Evolutionary conservation across 2,888 invertebrate genomes (phyloP), one percentile per base, ranked within the genome.

Genomic region (Rhamnusium bicolor): DNA sequence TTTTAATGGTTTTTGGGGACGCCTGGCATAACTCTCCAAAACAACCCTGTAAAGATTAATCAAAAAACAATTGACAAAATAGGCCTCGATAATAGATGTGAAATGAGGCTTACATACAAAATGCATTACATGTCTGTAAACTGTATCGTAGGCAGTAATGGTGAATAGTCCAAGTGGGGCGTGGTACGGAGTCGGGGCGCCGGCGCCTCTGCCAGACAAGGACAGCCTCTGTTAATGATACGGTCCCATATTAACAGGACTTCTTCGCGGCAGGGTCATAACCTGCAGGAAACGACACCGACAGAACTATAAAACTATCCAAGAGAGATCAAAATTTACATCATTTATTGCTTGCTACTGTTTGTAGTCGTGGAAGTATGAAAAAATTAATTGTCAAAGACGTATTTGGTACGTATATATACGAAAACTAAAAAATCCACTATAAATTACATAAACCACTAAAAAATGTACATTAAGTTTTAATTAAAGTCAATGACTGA

Each of bases 101-200:
- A 14, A 14, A 40, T 40, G 40, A n/a, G 40, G n/a, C 40, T 40
- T 40, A 40, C 40, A 40, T 40, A 40, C n/a, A 40, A 40, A 40
- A n/a, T 40, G 40, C 40, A 40, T 40, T 40, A 40, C 40, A 40
- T 40, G 40, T 40, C 40, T 40, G 40, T 40, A 40, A 40, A 40
- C 54, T 27, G 54, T 6, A 24, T 24, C 24, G 10, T 24, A 21
- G 60, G 46, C 46, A 10, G 47, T 60, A 18, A 24, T 58, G 60
- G 69, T 69, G 69, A 69, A 69, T 61, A 51, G 58, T 53, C 69
- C 61, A 16, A 69, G 40, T 69, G 69, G 69, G 69, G 69, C 69
- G 69, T 69, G 69, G 69, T 49, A 61, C 16, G 27, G 29, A 61
- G 61, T 16, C 61, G 58, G 4, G 69, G 69, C 69, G 69, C 69